These are phyloP conservation scores for Serinus canaria DNA, from an alignment of 2,113 vertebrate genomes.

Conservation along the genomic window DNA sequence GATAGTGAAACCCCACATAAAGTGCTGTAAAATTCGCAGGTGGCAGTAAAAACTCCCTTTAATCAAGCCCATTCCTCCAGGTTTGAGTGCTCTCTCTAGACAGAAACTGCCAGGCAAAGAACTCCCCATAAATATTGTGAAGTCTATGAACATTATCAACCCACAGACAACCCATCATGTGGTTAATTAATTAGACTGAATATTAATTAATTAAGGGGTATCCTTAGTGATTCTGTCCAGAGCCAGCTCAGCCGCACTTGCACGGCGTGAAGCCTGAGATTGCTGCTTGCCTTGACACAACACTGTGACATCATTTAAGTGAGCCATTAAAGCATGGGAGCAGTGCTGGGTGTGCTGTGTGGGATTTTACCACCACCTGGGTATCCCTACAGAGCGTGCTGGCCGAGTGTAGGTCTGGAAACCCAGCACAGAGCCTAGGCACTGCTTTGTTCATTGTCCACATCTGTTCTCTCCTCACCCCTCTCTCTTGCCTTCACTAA, in stretches of 20 bases:
- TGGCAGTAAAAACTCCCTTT: neutral
- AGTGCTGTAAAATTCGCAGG: neutral
- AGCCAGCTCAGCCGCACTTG: neutral
- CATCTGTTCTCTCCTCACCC: neutral
- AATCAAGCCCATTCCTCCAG: neutral
- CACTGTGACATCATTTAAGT: neutral
- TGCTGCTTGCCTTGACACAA: neutral
- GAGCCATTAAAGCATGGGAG: neutral
- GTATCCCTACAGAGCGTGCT: neutral
- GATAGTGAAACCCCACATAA: neutral
- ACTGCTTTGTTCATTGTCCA: neutral
- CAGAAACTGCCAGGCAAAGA: neutral
- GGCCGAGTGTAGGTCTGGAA: neutral
- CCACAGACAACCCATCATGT: neutral
- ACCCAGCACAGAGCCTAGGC: neutral
- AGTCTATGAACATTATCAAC: neutral
- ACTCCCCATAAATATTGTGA: neutral
- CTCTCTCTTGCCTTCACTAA: neutral
- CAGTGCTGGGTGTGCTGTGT: neutral
- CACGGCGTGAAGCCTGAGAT: neutral
- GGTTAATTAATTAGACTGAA: constrained; percentile 42
- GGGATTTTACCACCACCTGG: neutral
- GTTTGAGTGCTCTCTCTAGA: neutral
- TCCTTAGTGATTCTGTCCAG: constrained; percentile 5
- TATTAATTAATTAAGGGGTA: constrained; percentile 38